These are phyloP conservation scores for Pitangus sulphuratus DNA, from an alignment of 2,797 vertebrate species.

Conservation along the genomic window DNA sequence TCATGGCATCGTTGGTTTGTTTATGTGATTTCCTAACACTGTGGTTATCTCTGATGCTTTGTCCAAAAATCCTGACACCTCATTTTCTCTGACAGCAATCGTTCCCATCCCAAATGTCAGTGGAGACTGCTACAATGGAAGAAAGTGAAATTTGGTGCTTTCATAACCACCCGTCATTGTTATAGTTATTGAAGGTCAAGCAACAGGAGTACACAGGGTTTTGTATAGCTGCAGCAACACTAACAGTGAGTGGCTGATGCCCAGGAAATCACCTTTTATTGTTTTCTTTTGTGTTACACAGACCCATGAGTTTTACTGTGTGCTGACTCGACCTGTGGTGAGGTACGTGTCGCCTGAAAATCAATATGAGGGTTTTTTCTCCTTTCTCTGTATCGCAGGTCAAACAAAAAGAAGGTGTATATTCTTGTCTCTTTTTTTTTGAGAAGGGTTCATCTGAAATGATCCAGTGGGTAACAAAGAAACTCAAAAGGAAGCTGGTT, in stretches of 20 bases:
- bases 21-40: neutral
- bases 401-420: neutral
- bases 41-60: neutral
- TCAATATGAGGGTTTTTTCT: neutral
- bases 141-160: conserved; percentile 28
- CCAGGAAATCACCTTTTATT: conserved; percentile 48
- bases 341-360: neutral
- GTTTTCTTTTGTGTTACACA: conserved; percentile 34
- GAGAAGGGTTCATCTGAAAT: neutral
- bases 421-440: neutral
- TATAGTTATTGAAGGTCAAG: conserved; percentile 33
- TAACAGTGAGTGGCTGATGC: conserved; percentile 14
- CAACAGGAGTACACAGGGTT: neutral
- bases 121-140: neutral
- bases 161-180: neutral
- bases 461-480: neutral
- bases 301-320: conserved; percentile 20
- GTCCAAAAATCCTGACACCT: conserved; percentile 19
- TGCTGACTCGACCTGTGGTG: neutral
- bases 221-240: neutral
- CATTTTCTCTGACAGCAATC: conserved; percentile 33
- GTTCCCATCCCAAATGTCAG: conserved; percentile 12
- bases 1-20: neutral
- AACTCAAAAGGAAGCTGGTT: neutral
- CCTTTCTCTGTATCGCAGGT: neutral